Percentiles rank a stretch among this genome's conserved stretches.
Evolutionary conservation across 2,113 vertebrate species (phyloP).

Genomic region (Siniperca knerii): DNA sequence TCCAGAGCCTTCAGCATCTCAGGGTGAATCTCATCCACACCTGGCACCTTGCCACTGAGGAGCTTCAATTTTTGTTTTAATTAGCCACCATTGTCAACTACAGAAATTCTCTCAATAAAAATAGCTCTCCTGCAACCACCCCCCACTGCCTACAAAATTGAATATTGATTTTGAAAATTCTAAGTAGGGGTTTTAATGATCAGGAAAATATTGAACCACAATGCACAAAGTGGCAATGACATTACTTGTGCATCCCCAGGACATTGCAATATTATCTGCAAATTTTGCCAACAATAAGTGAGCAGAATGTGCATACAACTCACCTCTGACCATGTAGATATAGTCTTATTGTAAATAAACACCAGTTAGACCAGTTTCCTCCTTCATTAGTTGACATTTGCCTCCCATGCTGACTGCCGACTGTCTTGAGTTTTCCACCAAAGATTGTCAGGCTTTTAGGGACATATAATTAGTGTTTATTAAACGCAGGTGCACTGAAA

Average conservation of each 20-base stretch:
- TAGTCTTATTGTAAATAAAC: not conserved
- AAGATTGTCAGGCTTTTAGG: conserved; percentile 31
- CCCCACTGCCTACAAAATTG: not conserved
- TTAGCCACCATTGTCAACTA: not conserved
- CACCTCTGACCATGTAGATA: not conserved
- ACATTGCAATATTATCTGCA: not conserved
- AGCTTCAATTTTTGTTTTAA: no score
- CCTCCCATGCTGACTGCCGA: not conserved
- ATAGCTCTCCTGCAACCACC: not conserved
- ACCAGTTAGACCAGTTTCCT: not conserved
- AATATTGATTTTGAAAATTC: conserved; percentile 1
- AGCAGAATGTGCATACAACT: not conserved
- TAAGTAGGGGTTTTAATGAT: not conserved
- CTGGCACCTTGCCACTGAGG: no score
- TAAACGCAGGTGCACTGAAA: conserved; percentile 44
- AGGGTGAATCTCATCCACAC: no score
- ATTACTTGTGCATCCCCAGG: not conserved
- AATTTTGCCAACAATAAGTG: not conserved
- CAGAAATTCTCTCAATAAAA: not conserved
- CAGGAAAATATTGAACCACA: not conserved
- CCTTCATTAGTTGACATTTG: conserved; percentile 36
- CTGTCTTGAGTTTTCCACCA: conserved; percentile 26
- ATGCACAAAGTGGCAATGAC: not conserved
- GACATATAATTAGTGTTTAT: conserved; percentile 49
- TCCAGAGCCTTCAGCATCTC: no score